phyloP scores from a whole-genome alignment of 2,113 vertebrate genomes.

The Meleagris gallopavo region DNA sequence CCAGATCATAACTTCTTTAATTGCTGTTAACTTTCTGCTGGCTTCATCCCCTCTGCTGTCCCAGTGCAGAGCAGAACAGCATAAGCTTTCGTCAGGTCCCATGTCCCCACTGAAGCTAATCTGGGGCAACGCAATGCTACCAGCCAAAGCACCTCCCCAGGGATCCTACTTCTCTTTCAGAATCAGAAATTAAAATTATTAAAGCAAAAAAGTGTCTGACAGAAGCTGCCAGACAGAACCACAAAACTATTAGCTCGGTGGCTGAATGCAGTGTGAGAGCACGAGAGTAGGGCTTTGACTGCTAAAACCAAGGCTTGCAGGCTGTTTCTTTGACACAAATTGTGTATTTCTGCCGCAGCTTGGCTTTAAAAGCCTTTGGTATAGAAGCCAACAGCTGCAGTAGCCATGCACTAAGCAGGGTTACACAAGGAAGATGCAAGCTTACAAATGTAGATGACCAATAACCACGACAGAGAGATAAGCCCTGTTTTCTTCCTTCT shows the following conservation, averaged over 20 bases:
- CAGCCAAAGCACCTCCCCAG: neutral
- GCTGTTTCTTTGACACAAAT: neutral
- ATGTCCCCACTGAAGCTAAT: neutral
- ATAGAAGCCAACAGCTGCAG: neutral
- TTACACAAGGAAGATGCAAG: neutral
- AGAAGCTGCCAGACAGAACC: neutral
- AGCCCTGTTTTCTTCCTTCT: neutral
- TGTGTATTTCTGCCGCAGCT: neutral
- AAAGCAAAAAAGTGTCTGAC: neutral
- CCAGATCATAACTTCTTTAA: neutral
- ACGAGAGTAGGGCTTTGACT: neutral
- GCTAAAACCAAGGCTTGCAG: neutral
- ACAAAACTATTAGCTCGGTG: neutral
- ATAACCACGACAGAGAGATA: neutral
- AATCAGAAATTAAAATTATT: neutral
- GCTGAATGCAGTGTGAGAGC: accelerated
- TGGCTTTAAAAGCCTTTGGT: neutral
- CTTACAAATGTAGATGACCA: neutral
- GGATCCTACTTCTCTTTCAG: neutral
- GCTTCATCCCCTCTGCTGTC: accelerated
- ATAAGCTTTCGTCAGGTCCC: accelerated
- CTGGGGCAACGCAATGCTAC: neutral
- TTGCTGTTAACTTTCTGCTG: neutral
- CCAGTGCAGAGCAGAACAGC: accelerated
- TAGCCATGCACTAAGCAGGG: neutral